Percentiles rank a stretch among this genome's conserved stretches.
phyloP scores from a whole-genome alignment of 2,888 invertebrate genomes.

The Sinopyrophorus schimmeli region DNA sequence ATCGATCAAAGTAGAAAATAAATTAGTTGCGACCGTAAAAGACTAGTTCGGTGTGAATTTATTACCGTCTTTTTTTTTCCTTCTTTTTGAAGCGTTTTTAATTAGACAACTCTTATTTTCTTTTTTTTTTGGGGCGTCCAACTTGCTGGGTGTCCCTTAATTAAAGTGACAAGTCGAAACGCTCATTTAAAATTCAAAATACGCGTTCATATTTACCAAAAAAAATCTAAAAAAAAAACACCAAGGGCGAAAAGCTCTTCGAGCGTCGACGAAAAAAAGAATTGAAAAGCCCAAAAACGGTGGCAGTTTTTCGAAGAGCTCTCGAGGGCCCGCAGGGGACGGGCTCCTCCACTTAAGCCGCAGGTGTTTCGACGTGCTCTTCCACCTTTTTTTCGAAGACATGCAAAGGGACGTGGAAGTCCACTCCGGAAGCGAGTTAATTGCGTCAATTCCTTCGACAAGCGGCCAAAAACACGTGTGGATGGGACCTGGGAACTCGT shows the following conservation, averaged over 20 bases:
- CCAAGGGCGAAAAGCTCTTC: not conserved
- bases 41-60: too few species aligned
- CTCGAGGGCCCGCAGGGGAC: not conserved
- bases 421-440: conserved; percentile 52
- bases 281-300: too few species aligned
- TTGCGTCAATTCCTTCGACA: conserved; percentile 49
- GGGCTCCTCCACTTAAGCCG: too few species aligned
- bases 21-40: too few species aligned
- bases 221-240: too few species aligned
- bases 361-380: conserved; percentile 37
- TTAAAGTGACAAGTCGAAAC: conserved; percentile 15
- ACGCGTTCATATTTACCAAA: not conserved
- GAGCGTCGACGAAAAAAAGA: not conserved
- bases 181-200: conserved; percentile 18
- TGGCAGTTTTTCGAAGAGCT: too few species aligned
- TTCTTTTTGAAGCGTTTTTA: too few species aligned
- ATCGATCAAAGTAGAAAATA: too few species aligned
- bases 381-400: conserved; percentile 38
- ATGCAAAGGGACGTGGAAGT: conserved; percentile 44
- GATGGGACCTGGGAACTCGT: conserved; percentile 35
- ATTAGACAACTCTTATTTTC: conserved; percentile 6
- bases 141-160: conserved; percentile 13
- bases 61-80: too few species aligned
- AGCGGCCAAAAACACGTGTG: conserved; percentile 43
- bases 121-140: conserved; percentile 5